Base-by-base conservation (phyloP, 2,797 vertebrate species). In the Coregonus sp. region DNA sequence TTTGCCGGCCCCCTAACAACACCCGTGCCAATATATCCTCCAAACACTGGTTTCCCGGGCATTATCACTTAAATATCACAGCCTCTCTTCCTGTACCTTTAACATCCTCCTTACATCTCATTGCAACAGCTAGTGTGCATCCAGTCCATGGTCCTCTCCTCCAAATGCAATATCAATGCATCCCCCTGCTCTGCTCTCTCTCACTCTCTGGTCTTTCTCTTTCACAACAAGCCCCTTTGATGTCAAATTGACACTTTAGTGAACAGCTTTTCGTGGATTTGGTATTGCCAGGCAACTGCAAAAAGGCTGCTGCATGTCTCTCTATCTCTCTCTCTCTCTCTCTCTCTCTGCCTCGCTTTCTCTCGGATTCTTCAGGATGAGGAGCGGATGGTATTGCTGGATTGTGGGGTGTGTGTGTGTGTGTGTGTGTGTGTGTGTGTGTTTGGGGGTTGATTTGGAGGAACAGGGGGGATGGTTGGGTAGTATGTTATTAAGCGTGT, bases 221-320 rank as follows among this genome's bases (percentile, higher is more conserved):
- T 18, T 54, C 16, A 54, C 14, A 88, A 86, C 89, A 90, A 91
- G 40, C 9, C 9, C 40, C 88, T 93, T 93, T 93, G 90, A 93
- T 92, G 92, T 93, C 86, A 92, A 92, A 94, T 93, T 92, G 92
- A 92, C 90, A 92, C 92, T 94, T 93, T 90, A 92, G 89, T 91
- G 91, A 92, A 91, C 88, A 90, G 86, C 90, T 78, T 90, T 93
- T 91, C 82, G 80, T 88, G 91, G 89, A 88, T 90, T 87, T 88
- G 86, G 85, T 87, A 93, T 94, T 93, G 89, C 93, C 88, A 91
- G 91, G 93, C 92, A 93, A 93, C 92, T 80, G 84, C 76, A 85
- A 82, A 86, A 90, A 91, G 81, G 70, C 69, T 76, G 75, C 78
- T 88, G 52, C 52, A 50, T 4, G 1, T 5, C 14, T 20, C 40